phyloP scores from a whole-genome alignment of 2,888 invertebrate genomes.

The Falcaria lacertinaria region DNA sequence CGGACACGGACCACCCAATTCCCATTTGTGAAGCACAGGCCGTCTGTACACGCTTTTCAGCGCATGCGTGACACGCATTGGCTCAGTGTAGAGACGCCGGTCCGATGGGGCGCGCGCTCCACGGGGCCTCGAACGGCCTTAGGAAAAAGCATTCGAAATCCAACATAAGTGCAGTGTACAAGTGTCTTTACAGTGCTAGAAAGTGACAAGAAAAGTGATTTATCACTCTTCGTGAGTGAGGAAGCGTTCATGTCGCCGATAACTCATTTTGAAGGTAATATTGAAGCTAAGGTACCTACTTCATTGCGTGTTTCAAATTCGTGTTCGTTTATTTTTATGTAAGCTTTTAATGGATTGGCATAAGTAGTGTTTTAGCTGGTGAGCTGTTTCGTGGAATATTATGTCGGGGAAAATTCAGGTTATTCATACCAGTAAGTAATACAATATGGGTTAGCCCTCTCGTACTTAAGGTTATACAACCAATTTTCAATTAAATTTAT shows the following conservation, averaged over 20 bases:
- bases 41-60: constrained; percentile 27
- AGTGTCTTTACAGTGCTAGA: not conserved
- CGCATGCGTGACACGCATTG: constrained; percentile 52
- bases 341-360: constrained; percentile 39
- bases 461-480: no score
- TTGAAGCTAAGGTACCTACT: not conserved
- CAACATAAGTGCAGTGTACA: constrained; percentile 27
- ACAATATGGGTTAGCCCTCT: no score
- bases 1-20: not conserved
- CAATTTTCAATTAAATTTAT: no score
- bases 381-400: not conserved
- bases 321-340: constrained; percentile 27
- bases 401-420: no score
- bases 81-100: constrained; percentile 51
- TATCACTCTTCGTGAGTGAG: not conserved
- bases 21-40: not conserved
- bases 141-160: constrained; percentile 52
- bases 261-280: not conserved
- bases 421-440: no score
- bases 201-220: constrained; percentile 3
- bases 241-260: not conserved
- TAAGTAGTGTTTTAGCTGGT: not conserved
- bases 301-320: constrained; percentile 7
- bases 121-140: constrained; percentile 37
- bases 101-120: constrained; percentile 44